A percentile compares a stretch with the other conserved stretches of the same genome.
Conservation (phyloP, 2,888 invertebrate genomes). For the Andrena hattorfiana region DNA sequence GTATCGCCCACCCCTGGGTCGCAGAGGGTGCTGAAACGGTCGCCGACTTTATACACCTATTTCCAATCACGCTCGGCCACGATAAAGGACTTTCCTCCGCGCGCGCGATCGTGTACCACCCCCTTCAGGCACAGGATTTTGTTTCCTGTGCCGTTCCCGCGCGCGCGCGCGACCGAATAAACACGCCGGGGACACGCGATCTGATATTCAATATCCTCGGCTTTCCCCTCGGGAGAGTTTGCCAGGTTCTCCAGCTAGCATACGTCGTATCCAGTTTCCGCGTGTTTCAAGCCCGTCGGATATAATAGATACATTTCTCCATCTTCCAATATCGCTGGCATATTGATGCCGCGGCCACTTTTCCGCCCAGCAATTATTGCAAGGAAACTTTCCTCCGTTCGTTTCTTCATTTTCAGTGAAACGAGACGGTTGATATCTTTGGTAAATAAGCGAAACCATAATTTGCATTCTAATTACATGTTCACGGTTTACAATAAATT, state of each 20-base stretch:
- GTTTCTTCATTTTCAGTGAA: background rate
- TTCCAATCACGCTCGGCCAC: conserved; percentile 52
- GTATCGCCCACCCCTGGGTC: background rate
- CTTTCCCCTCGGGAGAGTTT: conserved; percentile 70
- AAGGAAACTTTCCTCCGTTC: background rate
- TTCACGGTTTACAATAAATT: too few relatives aligned
- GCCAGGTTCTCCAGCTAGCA: conserved; percentile 59
- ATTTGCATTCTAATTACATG: too few relatives aligned
- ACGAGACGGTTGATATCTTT: background rate
- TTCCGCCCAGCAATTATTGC: background rate
- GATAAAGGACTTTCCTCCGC: conserved; percentile 58
- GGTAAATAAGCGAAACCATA: too few relatives aligned
- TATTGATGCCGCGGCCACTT: background rate
- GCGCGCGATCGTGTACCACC: conserved; percentile 51
- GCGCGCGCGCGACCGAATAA: conserved; percentile 63
- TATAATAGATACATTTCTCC: conserved; percentile 62
- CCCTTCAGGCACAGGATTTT: conserved; percentile 66
- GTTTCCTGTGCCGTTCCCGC: conserved; percentile 56
- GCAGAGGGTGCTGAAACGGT: conserved; percentile 27
- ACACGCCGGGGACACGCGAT: conserved; percentile 71
- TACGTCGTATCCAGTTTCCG: conserved; percentile 68
- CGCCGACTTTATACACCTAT: conserved; percentile 44
- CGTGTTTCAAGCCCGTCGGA: conserved; percentile 58
- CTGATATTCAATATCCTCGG: conserved; percentile 73
- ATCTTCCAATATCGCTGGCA: conserved; percentile 36